phyloP scores from a whole-genome alignment of 1,140 invertebrate species.

The Tetragonula clypearis region DNA sequence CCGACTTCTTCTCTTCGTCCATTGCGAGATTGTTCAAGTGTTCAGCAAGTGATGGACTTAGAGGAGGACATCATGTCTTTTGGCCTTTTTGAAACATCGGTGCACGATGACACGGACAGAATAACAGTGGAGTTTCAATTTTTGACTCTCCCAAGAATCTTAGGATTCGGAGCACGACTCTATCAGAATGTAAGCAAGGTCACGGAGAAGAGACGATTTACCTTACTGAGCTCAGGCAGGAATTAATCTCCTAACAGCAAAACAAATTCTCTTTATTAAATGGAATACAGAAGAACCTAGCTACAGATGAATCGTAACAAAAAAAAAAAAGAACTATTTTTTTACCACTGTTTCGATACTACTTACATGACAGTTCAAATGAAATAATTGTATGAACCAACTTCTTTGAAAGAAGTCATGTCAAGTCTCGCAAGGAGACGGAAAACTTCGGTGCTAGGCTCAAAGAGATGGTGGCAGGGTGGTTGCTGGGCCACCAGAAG shows the following conservation, averaged over 20 bases:
- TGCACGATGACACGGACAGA: not conserved
- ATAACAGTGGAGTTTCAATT: not conserved
- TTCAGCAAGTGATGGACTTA: too few species aligned
- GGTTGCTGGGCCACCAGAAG: constrained; percentile 80
- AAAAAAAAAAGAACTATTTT: too few species aligned
- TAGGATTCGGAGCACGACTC: not conserved
- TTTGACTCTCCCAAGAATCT: not conserved
- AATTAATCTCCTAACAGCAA: not conserved
- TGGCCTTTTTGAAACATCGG: not conserved
- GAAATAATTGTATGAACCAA: not conserved
- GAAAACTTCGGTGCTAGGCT: constrained; percentile 75
- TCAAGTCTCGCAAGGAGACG: constrained; percentile 77
- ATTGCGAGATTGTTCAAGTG: too few species aligned
- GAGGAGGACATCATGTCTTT: not conserved
- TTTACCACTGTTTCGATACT: not conserved
- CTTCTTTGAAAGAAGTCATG: constrained; percentile 56
- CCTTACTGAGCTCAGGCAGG: not conserved
- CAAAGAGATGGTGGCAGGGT: constrained; percentile 79
- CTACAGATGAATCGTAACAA: not conserved
- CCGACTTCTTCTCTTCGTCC: not conserved
- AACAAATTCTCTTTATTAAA: not conserved
- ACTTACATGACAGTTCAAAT: not conserved
- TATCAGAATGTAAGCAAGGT: not conserved
- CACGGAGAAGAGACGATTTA: not conserved
- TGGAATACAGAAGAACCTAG: not conserved